These are phyloP conservation scores for Aromia moschata DNA, from an alignment of 2,888 invertebrate genomes.

Conservation along the genomic window DNA sequence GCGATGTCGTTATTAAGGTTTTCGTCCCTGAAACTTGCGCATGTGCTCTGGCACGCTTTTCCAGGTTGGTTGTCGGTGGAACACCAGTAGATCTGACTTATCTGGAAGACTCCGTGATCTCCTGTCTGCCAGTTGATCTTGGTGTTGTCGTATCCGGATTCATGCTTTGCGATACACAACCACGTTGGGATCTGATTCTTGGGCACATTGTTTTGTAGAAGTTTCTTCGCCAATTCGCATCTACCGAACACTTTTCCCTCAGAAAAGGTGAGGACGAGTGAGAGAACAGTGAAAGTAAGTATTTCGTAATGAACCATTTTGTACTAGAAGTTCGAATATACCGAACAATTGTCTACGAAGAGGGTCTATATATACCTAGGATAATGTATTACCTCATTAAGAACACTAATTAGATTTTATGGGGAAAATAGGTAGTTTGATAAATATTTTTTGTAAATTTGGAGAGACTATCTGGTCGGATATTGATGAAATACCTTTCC, in stretches of 20 bases:
- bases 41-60: conserved; percentile 71
- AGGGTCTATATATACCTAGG: too few relatives aligned
- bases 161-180: background rate
- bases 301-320: too few relatives aligned
- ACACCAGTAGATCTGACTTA: conserved; percentile 68
- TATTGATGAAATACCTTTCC: too few relatives aligned
- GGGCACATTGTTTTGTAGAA: background rate
- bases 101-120: background rate
- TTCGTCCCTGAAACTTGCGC: conserved; percentile 72
- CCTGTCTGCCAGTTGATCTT: background rate
- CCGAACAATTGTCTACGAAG: too few relatives aligned
- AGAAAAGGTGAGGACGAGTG: too few relatives aligned
- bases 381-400: too few relatives aligned
- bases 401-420: too few relatives aligned
- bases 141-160: background rate
- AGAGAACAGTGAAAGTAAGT: too few relatives aligned
- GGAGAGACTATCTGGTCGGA: too few relatives aligned
- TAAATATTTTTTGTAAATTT: too few relatives aligned
- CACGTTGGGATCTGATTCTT: background rate
- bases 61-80: conserved; percentile 54
- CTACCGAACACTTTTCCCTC: background rate
- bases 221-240: background rate
- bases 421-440: too few relatives aligned
- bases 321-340: too few relatives aligned
- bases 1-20: conserved; percentile 76